These are phyloP conservation scores for Calliphora vicina DNA, from an alignment of 1,140 invertebrate species.

Conservation along the genomic window DNA sequence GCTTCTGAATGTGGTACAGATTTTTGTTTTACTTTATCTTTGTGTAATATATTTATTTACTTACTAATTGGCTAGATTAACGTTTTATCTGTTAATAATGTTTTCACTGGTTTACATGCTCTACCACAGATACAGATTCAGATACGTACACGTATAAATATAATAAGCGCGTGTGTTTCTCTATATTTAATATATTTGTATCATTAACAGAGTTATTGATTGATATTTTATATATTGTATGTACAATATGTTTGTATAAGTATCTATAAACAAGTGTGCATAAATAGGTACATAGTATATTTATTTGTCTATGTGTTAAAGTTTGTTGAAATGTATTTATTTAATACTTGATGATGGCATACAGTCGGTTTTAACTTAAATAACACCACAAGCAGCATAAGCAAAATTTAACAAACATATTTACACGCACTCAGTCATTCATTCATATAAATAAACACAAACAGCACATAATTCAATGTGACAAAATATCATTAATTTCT, in stretches of 20 bases:
- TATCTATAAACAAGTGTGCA: no score
- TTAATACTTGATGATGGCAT: background rate
- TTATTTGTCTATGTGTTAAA: no score
- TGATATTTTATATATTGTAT: background rate
- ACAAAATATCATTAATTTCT: no score
- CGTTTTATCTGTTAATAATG: conserved; percentile 20
- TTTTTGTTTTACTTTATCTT: background rate
- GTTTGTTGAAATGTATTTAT: background rate
- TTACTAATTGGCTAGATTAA: conserved; percentile 25
- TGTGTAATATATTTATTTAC: background rate
- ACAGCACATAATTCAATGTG: no score
- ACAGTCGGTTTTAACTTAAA: background rate
- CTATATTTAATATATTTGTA: background rate
- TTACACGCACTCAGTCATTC: no score
- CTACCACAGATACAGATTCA: no score
- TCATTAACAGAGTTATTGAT: background rate
- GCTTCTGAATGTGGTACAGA: background rate
- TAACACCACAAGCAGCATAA: no score
- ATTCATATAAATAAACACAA: no score
- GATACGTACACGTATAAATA: no score
- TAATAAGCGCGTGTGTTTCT: background rate
- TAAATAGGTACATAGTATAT: no score
- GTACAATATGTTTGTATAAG: no score
- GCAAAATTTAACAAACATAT: no score
- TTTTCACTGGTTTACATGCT: background rate